Conservation (phyloP, 2,113 vertebrate species). For the Pelodiscus sinensis region DNA sequence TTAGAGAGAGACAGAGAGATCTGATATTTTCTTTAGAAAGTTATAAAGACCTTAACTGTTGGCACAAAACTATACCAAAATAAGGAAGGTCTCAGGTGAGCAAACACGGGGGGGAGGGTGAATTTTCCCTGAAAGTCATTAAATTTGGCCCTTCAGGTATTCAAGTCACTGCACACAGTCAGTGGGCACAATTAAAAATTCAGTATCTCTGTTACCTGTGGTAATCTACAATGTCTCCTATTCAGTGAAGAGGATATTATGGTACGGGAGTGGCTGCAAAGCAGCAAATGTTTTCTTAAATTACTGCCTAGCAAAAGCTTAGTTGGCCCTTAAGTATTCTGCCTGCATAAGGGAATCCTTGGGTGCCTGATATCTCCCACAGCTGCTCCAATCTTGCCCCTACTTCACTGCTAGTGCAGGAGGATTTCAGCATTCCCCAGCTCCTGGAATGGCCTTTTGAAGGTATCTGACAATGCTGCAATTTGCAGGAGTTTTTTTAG, state of each 20-base stretch:
- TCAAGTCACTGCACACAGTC: background rate
- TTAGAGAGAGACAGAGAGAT: background rate
- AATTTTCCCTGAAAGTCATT: conserved; percentile 24
- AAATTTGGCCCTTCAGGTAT: conserved; percentile 40
- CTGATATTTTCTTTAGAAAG: background rate
- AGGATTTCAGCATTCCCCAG: background rate
- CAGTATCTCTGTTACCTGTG: conserved; percentile 6
- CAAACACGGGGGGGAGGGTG: conserved; percentile 42
- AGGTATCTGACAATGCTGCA: background rate
- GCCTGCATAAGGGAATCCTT: background rate
- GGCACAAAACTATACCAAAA: background rate
- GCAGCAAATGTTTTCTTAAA: background rate
- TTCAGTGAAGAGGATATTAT: background rate
- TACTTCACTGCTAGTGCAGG: background rate
- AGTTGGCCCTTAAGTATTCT: background rate
- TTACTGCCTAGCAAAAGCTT: fast-evolving
- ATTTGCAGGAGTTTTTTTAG: background rate
- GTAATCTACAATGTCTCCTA: background rate
- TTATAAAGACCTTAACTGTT: conserved; percentile 20
- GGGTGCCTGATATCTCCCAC: background rate
- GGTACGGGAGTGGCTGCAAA: background rate
- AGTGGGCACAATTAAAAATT: conserved; percentile 37
- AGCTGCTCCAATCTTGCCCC: background rate
- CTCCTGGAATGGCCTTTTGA: background rate
- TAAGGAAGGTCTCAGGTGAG: conserved; percentile 29